These are phyloP conservation scores for Anabacerthia variegaticeps DNA, from an alignment of 2,797 vertebrate species.

Conservation along the genomic window DNA sequence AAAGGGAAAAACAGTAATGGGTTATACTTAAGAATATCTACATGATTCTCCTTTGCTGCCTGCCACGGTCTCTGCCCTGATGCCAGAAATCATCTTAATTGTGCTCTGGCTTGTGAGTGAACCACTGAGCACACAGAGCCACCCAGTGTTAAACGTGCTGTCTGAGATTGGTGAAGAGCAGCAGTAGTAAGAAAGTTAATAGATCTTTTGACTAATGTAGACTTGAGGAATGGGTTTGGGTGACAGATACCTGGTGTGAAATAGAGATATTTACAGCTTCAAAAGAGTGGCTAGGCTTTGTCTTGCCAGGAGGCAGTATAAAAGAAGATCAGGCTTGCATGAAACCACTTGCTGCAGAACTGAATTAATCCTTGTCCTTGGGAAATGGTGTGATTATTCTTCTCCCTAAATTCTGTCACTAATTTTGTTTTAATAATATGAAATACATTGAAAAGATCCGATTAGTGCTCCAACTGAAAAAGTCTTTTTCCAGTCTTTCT, in stretches of 20 bases:
- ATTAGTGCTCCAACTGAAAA: not conserved
- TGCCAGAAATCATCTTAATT: not conserved
- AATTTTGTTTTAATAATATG: not conserved
- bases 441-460: not conserved
- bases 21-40: not conserved
- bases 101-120: fast-evolving
- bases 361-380: not conserved
- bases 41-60: not conserved
- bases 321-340: not conserved
- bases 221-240: not conserved
- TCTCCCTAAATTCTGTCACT: not conserved
- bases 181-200: not conserved
- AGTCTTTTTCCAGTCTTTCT: not conserved
- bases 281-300: not conserved
- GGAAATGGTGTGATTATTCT: not conserved
- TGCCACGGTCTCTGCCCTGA: not conserved
- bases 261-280: not conserved
- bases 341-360: not conserved
- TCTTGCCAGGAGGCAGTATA: not conserved
- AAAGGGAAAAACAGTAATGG: not conserved
- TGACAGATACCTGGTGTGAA: not conserved
- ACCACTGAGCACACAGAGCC: not conserved
- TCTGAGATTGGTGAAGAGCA: not conserved
- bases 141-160: not conserved
- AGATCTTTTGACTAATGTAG: not conserved